Evolutionary conservation across 2,113 vertebrate genomes (phyloP), one percentile per base, ranked within the genome.

Genomic region (Athene noctua): DNA sequence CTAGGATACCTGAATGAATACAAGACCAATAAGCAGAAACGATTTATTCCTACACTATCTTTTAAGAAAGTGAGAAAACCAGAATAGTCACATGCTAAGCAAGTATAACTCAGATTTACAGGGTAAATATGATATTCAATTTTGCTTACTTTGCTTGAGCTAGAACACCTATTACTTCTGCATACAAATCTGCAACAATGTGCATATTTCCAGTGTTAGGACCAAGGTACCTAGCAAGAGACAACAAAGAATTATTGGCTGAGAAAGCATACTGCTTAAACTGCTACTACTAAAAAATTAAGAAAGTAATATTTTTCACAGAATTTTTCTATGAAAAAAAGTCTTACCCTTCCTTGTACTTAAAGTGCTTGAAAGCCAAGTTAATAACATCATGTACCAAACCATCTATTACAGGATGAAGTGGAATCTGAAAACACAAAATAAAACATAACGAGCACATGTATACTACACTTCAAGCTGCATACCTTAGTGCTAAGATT

Each of bases 191-290:
- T 15, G 99, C 99, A 94, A 99, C 99, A 38, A 99, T 99, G 97
- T 99, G 99, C 99, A 99, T 99, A 97, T 99, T 99, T 95, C 98
- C 99, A 96, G 99, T 99, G 98, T 99, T 99, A 90, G 99, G 99
- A 96, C 99, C 99, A 92, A 99, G 98, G 96, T 99, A 99, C 97
- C 99, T 99, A 93, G 62, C 15, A 94, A 87, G 77, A 94, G 29
- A 91, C 25, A 92, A 96, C 62, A 92, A 79, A 85, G 47, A 92
- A 92, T 92, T 87, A 4, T 81, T 79, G 86, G 55, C 51, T 97
- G 54, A 96, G 73, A 89, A 92, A 55, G 30, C 42, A 68, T 6
- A 16, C 29, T 29, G 52, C n/a, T 90, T 49, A 58, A 89, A 87
- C 26, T 11, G 68, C 20, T 72, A n/a, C 29, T 19, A 79, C 21